Conservation (phyloP, 35 echinoderm and acorn worm species). For the Nesometra sesokonis region DNA sequence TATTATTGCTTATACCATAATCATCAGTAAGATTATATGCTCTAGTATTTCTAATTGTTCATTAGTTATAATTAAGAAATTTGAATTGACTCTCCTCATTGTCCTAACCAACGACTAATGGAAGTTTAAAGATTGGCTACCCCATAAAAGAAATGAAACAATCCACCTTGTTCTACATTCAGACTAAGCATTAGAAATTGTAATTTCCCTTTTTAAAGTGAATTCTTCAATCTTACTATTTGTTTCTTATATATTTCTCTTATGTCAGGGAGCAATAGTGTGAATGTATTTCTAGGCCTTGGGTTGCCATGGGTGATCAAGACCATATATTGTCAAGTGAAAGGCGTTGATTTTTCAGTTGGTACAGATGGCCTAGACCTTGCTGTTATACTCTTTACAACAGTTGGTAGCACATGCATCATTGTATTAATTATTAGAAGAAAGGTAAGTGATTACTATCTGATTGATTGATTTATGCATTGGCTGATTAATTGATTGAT, state of each 20-base stretch:
- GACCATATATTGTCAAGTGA: slow-evolving; percentile 35
- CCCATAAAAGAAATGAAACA: no score
- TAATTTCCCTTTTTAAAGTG: no score
- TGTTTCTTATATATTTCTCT: slow-evolving; percentile 2
- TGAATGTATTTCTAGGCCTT: slow-evolving; percentile 90
- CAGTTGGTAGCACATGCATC: slow-evolving; percentile 52
- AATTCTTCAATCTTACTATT: no score
- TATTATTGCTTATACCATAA: no score
- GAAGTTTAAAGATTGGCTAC: no score
- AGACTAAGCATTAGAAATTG: no score
- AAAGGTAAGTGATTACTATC: slow-evolving; percentile 44
- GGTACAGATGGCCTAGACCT: slow-evolving; percentile 56
- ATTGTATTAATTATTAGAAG: slow-evolving; percentile 60
- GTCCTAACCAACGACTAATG: no score
- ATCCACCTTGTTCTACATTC: no score
- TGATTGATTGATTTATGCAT: neutral
- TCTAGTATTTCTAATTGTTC: no score
- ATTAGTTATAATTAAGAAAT: no score
- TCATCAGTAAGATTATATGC: no score
- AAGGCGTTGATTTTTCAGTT: neutral
- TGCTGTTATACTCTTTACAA: slow-evolving; percentile 49
- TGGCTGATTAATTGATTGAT: neutral
- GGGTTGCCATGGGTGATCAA: slow-evolving; percentile 84
- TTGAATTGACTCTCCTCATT: no score
- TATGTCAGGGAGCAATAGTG: slow-evolving; percentile 78